These are phyloP conservation scores for Amphimedon queenslandica DNA, from an alignment of 37 sponge, comb jelly and placozoan species.

Conservation along the genomic window DNA sequence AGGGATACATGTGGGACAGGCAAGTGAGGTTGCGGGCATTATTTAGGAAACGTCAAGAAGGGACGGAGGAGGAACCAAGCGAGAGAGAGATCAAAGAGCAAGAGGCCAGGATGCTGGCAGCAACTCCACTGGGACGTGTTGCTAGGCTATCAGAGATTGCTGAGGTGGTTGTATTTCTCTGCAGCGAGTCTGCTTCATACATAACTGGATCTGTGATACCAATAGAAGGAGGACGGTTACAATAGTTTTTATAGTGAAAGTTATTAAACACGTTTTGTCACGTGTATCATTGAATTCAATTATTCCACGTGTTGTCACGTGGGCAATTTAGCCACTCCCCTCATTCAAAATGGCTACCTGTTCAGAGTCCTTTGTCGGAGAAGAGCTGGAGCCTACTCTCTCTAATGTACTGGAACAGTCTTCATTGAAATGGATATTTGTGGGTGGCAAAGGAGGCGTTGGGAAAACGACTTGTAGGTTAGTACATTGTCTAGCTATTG, in stretches of 20 bases:
- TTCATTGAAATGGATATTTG: constrained; percentile 97
- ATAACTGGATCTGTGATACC: constrained; percentile 59
- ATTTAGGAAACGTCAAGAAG: constrained; percentile 21
- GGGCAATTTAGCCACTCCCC: too few relatives aligned
- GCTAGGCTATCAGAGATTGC: constrained; percentile 71
- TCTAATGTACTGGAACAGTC: constrained; percentile 81
- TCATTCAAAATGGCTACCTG: too few relatives aligned
- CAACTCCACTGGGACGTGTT: constrained; percentile 64
- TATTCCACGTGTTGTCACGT: too few relatives aligned
- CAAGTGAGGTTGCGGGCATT: constrained; percentile 65
- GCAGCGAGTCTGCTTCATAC: constrained; percentile 74
- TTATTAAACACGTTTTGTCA: too few relatives aligned
- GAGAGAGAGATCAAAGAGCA: constrained; percentile 27
- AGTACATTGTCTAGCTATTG: too few relatives aligned
- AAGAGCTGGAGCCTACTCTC: constrained; percentile 51
- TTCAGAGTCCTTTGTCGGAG: background rate
- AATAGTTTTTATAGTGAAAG: too few relatives aligned
- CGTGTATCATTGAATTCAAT: too few relatives aligned
- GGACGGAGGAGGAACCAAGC: constrained; percentile 19
- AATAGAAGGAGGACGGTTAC: constrained; percentile 81
- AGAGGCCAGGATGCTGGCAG: constrained; percentile 46
- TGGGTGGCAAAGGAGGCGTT: constrained; percentile 99
- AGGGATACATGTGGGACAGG: constrained; percentile 71
- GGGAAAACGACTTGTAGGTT: constrained; percentile 98
- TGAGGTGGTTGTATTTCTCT: constrained; percentile 67